Evolutionary conservation across 2,113 vertebrate genomes (phyloP).

Genomic region (Colius striatus): DNA sequence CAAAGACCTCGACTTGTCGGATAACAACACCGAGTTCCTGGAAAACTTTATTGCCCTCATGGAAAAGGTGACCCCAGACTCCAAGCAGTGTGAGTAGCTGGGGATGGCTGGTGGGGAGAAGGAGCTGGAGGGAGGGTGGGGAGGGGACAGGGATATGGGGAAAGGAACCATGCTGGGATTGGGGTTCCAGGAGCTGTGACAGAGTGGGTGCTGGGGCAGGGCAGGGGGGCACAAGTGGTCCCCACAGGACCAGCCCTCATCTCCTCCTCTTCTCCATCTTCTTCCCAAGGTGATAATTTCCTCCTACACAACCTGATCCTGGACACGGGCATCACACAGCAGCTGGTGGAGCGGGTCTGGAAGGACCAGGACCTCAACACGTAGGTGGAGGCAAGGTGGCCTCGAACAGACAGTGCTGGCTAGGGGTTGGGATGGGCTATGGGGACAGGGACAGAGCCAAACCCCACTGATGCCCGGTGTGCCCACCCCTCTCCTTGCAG

Average conservation of each 20-base stretch:
- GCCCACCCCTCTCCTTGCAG: slow-evolving; percentile 69
- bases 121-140: background rate
- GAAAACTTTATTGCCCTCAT: slow-evolving; percentile 98
- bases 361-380: slow-evolving; percentile 95
- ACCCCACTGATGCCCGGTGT: fast-evolving
- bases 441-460: background rate
- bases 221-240: background rate
- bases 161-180: background rate
- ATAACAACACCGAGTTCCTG: slow-evolving; percentile 99
- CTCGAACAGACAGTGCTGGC: background rate
- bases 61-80: slow-evolving; percentile 99
- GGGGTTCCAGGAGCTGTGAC: background rate
- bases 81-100: slow-evolving; percentile 92
- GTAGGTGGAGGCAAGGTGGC: slow-evolving; percentile 71
- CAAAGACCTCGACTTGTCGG: slow-evolving; percentile 95
- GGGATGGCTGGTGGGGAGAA: background rate
- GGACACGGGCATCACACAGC: slow-evolving; percentile 95
- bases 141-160: fast-evolving
- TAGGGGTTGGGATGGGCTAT: background rate
- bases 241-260: background rate
- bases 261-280: background rate
- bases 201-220: background rate
- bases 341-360: slow-evolving; percentile 95
- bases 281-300: slow-evolving; percentile 88
- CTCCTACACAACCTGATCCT: slow-evolving; percentile 97